Conservation (phyloP, 2,113 vertebrate genomes). For the Hyperopisus bebe region DNA sequence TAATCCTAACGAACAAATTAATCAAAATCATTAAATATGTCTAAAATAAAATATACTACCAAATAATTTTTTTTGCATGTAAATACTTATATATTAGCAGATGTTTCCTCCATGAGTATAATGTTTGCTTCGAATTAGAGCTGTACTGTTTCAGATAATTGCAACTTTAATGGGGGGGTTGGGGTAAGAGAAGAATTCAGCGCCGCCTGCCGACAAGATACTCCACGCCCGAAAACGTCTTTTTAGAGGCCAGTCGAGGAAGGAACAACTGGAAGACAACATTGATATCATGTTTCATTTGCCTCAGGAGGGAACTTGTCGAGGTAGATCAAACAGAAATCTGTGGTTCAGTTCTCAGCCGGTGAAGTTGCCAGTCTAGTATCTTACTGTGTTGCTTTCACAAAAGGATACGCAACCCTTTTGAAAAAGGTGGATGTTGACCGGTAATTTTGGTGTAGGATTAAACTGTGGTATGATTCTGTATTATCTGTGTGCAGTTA, state of each 20-base stretch:
- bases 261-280: background rate
- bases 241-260: background rate
- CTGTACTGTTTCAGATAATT: background rate
- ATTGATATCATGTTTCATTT: constrained; percentile 12
- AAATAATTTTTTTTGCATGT: background rate
- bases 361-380: background rate
- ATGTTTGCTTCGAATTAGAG: background rate
- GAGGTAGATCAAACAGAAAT: constrained; percentile 6
- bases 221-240: background rate
- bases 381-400: background rate
- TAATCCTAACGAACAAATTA: background rate
- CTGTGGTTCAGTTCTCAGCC: background rate
- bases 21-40: background rate
- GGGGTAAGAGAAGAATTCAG: constrained; percentile 15
- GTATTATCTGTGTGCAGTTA: background rate
- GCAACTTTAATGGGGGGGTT: background rate
- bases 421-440: background rate
- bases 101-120: background rate
- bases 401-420: background rate
- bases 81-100: background rate
- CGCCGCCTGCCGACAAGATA: constrained; percentile 43
- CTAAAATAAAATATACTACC: background rate
- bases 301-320: constrained; percentile 5
- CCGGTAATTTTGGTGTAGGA: background rate
- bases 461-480: background rate